Evolutionary conservation across 2,797 vertebrate genomes (phyloP).

Genomic region (Euphonia xanthogaster): DNA sequence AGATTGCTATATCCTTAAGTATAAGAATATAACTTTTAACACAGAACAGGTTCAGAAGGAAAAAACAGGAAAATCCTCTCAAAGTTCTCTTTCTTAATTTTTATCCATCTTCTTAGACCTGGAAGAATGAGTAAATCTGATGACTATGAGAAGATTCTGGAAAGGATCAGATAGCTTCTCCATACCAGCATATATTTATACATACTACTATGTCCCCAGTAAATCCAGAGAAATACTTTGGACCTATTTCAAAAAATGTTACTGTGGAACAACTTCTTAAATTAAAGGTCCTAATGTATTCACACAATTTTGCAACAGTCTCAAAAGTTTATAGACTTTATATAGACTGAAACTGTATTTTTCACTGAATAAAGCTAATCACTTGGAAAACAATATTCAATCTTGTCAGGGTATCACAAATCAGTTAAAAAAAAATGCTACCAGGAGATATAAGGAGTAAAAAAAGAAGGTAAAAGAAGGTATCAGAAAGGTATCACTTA

Average conservation of each 20-base stretch:
- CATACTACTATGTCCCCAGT: fast-evolving
- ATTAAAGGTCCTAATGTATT: background rate
- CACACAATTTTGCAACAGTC: background rate
- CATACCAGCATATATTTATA: background rate
- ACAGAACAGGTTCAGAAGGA: background rate
- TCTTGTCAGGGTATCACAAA: fast-evolving
- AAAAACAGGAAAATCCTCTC: background rate
- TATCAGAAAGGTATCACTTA: background rate
- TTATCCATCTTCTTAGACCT: background rate
- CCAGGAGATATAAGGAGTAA: background rate
- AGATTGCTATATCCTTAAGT: background rate
- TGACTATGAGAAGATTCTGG: background rate
- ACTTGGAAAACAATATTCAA: background rate
- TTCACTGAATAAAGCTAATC: background rate
- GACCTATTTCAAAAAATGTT: background rate
- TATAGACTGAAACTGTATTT: background rate
- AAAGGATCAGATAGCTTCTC: background rate
- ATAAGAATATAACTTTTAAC: background rate
- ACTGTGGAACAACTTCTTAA: background rate
- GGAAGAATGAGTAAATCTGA: background rate
- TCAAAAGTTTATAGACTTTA: background rate
- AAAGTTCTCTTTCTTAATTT: background rate
- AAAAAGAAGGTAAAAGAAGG: background rate
- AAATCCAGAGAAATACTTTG: background rate
- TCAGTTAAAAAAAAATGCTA: background rate